Conservation (phyloP, 2,888 invertebrate species). For the Mechanitis messenoides region DNA sequence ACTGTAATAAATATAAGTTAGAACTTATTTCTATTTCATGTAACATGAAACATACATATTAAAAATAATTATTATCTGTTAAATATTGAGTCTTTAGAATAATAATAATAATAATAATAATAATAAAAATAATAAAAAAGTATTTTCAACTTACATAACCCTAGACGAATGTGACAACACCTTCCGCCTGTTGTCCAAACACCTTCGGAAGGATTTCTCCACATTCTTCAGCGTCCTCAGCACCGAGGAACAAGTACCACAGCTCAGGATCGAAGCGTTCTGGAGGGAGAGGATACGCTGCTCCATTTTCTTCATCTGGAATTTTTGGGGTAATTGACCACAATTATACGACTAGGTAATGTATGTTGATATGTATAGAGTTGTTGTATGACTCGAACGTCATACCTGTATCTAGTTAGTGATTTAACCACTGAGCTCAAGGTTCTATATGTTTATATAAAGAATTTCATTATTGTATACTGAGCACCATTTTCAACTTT, state of each 20-base stretch:
- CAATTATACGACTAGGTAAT: no score
- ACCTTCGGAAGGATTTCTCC: constrained; percentile 77
- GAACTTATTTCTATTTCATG: background rate
- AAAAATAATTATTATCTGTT: no score
- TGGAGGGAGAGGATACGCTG: constrained; percentile 82
- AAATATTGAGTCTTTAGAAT: no score
- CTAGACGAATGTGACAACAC: constrained; percentile 86
- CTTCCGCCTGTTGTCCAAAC: constrained; percentile 78
- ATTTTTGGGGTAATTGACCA: constrained; percentile 19
- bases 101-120: no score
- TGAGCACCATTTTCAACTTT: no score
- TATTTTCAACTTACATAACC: constrained; percentile 81
- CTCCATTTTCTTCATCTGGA: constrained; percentile 82
- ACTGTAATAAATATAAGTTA: constrained; percentile 62
- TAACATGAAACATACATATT: no score
- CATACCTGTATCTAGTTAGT: background rate
- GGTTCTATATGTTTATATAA: background rate
- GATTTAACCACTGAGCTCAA: background rate
- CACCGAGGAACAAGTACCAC: constrained; percentile 81
- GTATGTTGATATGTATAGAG: no score
- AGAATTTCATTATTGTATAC: no score
- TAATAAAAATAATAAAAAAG: background rate
- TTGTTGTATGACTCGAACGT: no score
- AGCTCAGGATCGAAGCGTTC: constrained; percentile 81
- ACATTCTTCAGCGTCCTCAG: constrained; percentile 79